Evolutionary conservation across 2,113 vertebrate genomes (phyloP).

Genomic region (Physeter macrocephalus): DNA sequence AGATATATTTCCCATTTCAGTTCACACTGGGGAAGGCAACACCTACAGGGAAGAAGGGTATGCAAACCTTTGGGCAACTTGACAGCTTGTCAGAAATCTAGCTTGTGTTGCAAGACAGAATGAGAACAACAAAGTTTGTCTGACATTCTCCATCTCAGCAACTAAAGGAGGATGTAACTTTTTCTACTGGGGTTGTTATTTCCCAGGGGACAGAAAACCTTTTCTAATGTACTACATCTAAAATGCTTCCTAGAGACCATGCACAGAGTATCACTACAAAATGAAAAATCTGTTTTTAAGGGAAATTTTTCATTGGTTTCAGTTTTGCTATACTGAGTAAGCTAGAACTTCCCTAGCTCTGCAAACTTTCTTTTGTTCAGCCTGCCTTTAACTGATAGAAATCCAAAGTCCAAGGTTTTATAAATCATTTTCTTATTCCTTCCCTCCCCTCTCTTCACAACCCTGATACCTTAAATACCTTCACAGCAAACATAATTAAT

Average conservation of each 20-base stretch:
- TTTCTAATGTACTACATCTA: neutral
- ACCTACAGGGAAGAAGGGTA: neutral
- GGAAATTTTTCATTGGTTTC: neutral
- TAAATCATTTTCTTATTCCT: neutral
- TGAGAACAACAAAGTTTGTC: conserved; percentile 62
- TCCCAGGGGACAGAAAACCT: conserved; percentile 24
- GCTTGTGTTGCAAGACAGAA: conserved; percentile 54
- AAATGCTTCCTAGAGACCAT: neutral
- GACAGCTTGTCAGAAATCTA: conserved; percentile 63
- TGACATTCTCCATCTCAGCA: conserved; percentile 44
- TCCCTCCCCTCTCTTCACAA: neutral
- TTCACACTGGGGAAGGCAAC: neutral
- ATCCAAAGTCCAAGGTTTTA: neutral
- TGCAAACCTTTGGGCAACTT: conserved; percentile 24
- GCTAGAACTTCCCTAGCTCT: neutral
- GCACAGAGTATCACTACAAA: neutral
- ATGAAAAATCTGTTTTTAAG: neutral
- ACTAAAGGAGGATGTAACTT: conserved; percentile 42
- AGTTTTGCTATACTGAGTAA: neutral
- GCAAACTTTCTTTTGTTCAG: neutral
- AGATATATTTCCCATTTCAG: conserved; percentile 40
- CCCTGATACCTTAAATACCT: neutral
- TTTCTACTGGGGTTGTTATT: conserved; percentile 43
- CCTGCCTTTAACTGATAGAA: neutral
- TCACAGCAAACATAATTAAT: neutral